These are phyloP conservation scores for Chouioia cunea DNA, from an alignment of 2,888 invertebrate species.

Conservation along the genomic window DNA sequence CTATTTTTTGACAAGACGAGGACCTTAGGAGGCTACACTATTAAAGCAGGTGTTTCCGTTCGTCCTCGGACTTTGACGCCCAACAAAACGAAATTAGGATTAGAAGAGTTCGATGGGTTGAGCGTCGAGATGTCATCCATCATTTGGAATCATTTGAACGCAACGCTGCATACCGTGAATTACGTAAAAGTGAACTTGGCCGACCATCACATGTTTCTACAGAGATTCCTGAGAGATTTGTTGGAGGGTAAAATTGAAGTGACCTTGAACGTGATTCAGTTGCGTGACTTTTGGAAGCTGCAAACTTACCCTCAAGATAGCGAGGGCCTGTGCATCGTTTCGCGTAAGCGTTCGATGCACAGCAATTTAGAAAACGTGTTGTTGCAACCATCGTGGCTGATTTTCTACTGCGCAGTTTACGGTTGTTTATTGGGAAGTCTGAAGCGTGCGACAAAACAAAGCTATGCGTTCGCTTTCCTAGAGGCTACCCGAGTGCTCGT, in stretches of 20 bases:
- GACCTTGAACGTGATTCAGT: slow-evolving; percentile 23
- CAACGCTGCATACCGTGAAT: neutral
- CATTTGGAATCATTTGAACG: slow-evolving; percentile 1
- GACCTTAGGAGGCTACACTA: neutral
- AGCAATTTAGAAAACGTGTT: neutral
- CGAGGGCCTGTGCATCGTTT: slow-evolving; percentile 12
- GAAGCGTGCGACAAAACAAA: neutral
- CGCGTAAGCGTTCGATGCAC: neutral
- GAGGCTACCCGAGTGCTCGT: slow-evolving; percentile 8
- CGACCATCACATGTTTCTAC: neutral
- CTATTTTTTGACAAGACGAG: slow-evolving; percentile 20
- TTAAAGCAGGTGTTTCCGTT: neutral
- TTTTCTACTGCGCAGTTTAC: no score
- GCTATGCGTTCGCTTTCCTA: neutral
- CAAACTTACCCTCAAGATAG: slow-evolving; percentile 27
- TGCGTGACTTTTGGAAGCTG: slow-evolving; percentile 23
- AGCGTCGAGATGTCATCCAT: neutral
- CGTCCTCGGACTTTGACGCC: neutral
- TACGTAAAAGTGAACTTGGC: neutral
- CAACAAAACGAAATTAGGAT: slow-evolving; percentile 2
- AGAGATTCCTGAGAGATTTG: slow-evolving; percentile 9
- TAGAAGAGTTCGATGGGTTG: slow-evolving; percentile 13
- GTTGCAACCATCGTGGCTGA: neutral
- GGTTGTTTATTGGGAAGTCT: neutral
- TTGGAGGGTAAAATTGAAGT: slow-evolving; percentile 8